Base-by-base conservation (phyloP, 1,140 invertebrate genomes). In the Andricus grossulariae region DNA sequence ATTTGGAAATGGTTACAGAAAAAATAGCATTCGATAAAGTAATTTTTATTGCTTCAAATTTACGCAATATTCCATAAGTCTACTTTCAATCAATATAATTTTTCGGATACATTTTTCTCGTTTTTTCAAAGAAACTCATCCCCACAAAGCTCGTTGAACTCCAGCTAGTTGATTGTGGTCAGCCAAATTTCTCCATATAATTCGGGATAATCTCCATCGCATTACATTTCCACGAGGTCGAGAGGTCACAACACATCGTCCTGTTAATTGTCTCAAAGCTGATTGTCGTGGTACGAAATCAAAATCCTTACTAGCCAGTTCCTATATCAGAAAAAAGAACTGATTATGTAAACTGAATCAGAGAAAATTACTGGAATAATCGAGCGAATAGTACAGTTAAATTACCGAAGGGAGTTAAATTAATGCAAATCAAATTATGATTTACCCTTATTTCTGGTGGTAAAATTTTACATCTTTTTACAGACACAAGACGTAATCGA, bases 131-230 rank as follows among this genome's bases (percentile, higher is more conserved):
- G 5, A 11, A 45, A 39, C n/a, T 39, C 32, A 66, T 32, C 92
- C 95, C 97, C 97, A 99, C 91, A 96, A 96, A 21, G 97, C 96
- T 89, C 97, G 92, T 90, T 97, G 97, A 2, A 98, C 93, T 55
- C 97, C 97, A 57, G 95, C 93, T 16, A 99, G 86, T 92, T 96
- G 95, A 91, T 98, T 98, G 89, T 98, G 96, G 92, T 99, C 98
- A 2, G 96, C 96, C 72, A 98, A 90, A 87, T 97, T 93, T 80
- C 97, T 93, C 92, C 96, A 99, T 32, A 97, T 93, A 83, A 98
- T 97, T 87, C 98, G 93, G 87, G 97, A 98, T 51, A 98, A 84
- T 83, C 97, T 93, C 94, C 95, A 98, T 78, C 94, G 93, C 18
- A 90, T 82, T 0, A 97, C 93, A 78, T 94, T 93, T 79, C 97